Evolutionary conservation across 2,888 invertebrate genomes (phyloP).

Genomic region (Smittia sp.): DNA sequence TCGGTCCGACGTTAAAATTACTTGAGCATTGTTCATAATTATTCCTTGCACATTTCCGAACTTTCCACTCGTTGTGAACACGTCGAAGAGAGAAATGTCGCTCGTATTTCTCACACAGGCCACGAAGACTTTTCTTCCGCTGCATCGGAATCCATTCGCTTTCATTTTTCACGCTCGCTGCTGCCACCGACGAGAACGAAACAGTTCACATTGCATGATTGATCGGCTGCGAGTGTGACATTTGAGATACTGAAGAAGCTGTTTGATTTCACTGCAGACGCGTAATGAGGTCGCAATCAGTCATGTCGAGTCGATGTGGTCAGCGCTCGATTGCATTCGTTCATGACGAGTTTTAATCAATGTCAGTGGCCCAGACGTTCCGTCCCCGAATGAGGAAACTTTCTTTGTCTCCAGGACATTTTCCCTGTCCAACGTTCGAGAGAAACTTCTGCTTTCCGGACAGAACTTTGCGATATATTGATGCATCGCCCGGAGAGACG

Average conservation of each 20-base stretch:
- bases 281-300: slow-evolving; percentile 27
- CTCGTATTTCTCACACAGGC: not conserved
- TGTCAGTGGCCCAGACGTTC: slow-evolving; percentile 6
- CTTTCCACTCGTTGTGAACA: not conserved
- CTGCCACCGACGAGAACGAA: not conserved
- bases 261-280: slow-evolving; percentile 14
- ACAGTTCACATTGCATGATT: slow-evolving; percentile 25
- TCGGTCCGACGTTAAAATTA: not conserved
- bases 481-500: not conserved
- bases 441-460: not conserved
- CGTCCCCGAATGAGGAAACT: not conserved
- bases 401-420: not conserved
- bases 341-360: slow-evolving; percentile 35
- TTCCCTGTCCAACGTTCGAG: not conserved
- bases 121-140: slow-evolving; percentile 1
- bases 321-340: not conserved
- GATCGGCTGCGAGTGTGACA: slow-evolving; percentile 32
- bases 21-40: not conserved
- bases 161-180: too few species aligned
- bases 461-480: not conserved
- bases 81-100: not conserved
- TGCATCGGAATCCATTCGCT: not conserved
- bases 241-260: not conserved
- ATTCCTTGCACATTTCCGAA: slow-evolving; percentile 6
- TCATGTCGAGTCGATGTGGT: too few species aligned